Percentiles rank a stretch among this genome's conserved stretches.
These are phyloP conservation scores for Drosophila incognita DNA, from an alignment of 2,888 invertebrate species.

Conservation along the genomic window DNA sequence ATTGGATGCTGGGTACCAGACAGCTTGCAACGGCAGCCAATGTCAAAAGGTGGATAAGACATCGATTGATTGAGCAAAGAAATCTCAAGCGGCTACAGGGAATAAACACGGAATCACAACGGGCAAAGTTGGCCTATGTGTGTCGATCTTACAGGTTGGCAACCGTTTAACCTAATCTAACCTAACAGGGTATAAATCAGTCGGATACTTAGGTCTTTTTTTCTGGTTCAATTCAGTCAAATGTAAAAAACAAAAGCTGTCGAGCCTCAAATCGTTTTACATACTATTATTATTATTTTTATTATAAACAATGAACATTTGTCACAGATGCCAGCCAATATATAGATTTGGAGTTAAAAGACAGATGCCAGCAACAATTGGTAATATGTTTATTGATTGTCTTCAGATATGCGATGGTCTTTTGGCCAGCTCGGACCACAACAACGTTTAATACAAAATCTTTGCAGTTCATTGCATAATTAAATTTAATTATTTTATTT, in stretches of 20 bases:
- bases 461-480: conserved; percentile 32
- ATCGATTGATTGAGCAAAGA: not conserved
- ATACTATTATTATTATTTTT: not conserved
- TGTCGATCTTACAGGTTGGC: no score
- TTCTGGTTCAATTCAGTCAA: not conserved
- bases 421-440: conserved; percentile 18
- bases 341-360: not conserved
- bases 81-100: no score
- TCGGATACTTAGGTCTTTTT: not conserved
- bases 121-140: no score
- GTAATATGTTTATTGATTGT: conserved; percentile 20
- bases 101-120: no score
- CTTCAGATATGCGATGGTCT: conserved; percentile 18
- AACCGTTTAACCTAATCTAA: not conserved
- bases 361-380: conserved; percentile 5
- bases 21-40: no score
- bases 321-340: conserved; percentile 3
- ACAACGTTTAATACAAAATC: conserved; percentile 27
- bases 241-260: not conserved
- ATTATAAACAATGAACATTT: conserved; percentile 14
- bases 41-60: no score
- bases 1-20: no score
- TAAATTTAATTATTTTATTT: not conserved
- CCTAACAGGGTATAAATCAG: not conserved
- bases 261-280: not conserved